These are phyloP conservation scores for Adineta ricciae DNA, from an alignment of 2,888 invertebrate species.

Conservation along the genomic window DNA sequence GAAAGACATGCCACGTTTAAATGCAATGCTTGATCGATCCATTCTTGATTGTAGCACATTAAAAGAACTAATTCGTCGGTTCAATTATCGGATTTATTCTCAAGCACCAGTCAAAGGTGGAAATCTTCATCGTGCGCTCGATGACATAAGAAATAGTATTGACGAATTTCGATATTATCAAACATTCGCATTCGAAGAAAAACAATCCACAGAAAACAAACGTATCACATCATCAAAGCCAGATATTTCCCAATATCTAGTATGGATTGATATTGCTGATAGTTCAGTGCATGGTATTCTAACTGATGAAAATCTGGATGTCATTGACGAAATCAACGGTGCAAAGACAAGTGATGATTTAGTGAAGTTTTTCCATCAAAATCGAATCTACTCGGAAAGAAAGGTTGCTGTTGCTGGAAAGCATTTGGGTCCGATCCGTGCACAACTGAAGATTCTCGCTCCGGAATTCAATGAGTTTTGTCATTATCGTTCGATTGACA, in stretches of 20 bases:
- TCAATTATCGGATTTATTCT: conserved; percentile 38
- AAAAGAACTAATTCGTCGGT: conserved; percentile 63
- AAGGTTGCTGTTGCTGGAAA: neutral
- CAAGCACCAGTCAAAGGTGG: conserved; percentile 43
- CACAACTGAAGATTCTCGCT: neutral
- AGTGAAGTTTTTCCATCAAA: neutral
- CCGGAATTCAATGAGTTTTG: neutral
- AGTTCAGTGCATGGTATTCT: neutral
- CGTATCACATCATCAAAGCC: neutral
- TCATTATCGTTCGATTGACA: neutral
- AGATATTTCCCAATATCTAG: neutral
- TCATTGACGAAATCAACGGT: neutral
- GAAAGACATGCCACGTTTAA: conserved; percentile 69
- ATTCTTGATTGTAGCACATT: conserved; percentile 81
- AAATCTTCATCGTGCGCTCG: conserved; percentile 50
- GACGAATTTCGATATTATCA: conserved; percentile 65
- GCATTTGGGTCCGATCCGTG: neutral
- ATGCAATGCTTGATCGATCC: conserved; percentile 74
- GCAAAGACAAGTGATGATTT: neutral
- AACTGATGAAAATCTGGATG: neutral
- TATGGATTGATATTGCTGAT: neutral
- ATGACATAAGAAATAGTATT: conserved; percentile 76
- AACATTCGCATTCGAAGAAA: conserved; percentile 13
- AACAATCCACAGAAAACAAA: neutral
- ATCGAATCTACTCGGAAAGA: neutral